A percentile compares a stretch with the other conserved stretches of the same genome.
These are phyloP conservation scores for Macrosteles quadrilineatus DNA, from an alignment of 1,140 invertebrate genomes.

Conservation along the genomic window DNA sequence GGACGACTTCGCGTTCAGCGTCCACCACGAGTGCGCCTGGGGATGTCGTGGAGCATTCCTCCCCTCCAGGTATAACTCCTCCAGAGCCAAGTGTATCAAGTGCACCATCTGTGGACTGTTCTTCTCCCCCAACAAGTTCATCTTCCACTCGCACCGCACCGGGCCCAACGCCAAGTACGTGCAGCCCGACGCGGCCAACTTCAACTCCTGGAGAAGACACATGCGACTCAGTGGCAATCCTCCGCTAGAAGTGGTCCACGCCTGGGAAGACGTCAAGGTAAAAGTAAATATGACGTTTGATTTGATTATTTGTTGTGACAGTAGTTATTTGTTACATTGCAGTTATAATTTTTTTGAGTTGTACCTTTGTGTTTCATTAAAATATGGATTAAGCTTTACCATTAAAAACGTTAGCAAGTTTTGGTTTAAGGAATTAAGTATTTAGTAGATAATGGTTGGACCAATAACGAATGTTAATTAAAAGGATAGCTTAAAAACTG, in stretches of 20 bases:
- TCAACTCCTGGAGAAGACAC: slow-evolving; percentile 96
- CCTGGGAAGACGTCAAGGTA: slow-evolving; percentile 82
- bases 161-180: slow-evolving; percentile 84
- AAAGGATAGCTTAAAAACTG: no score
- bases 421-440: no score
- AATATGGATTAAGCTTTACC: no score
- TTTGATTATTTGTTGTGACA: no score
- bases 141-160: slow-evolving; percentile 93
- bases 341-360: no score
- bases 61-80: slow-evolving; percentile 86
- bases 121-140: slow-evolving; percentile 98
- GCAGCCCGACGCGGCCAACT: slow-evolving; percentile 95
- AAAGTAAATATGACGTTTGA: slow-evolving; percentile 8
- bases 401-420: no score
- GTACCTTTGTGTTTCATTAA: no score
- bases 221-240: slow-evolving; percentile 82
- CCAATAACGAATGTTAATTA: no score
- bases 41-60: slow-evolving; percentile 91
- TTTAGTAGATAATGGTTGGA: no score
- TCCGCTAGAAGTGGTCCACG: slow-evolving; percentile 65
- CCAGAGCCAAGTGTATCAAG: slow-evolving; percentile 94
- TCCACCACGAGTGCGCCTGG: slow-evolving; percentile 94
- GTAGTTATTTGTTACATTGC: no score
- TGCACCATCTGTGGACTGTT: slow-evolving; percentile 89
- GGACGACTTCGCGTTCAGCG: slow-evolving; percentile 94